Evolutionary conservation across 92 coral and sea anemone species (phyloP), one percentile per base, ranked within the genome.

Genomic region (Phymanthus crucifer): DNA sequence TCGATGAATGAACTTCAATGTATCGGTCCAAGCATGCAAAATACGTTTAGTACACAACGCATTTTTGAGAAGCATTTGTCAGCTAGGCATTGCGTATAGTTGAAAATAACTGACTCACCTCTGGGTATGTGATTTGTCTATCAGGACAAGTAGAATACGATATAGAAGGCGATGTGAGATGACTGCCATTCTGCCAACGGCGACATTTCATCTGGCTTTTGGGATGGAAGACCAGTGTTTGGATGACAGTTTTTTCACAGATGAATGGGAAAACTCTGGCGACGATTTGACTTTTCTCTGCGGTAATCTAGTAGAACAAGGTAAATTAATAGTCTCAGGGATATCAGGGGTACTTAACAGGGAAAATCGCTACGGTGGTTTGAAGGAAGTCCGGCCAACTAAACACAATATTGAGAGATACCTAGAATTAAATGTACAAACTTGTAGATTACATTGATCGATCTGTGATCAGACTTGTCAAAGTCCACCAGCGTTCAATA

Each of bases 151-250:
- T 52, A 37, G 58, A 13, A 18, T 12, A n/a, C n/a, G n/a, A n/a
- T n/a, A n/a, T n/a, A n/a, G 3, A 36, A 76, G 85, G 87, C 84
- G 54, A 89, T 89, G 93, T 89, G 85, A 88, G 73, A 95, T 95
- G 99, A 95, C 99, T 86, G 86, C 94, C 68, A 87, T 95, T 77
- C 36, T 86, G 77, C 87, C 97, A 61, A 37, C 87, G 78, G 78
- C 93, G 79, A 90, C 75, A 83, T 82, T 87, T 80, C 87, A 84
- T 81, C 81, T 91, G 72, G 79, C 84, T 40, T 80, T 90, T 75
- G 81, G 86, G 87, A 87, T 90, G 89, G 97, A 91, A 75, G 94
- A 94, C 47, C 98, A 91, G 73, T 95, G 94, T 77, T 79, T 93
- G 78, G 95, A 90, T 32, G 97, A 95, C 47, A 72, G 94, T 61